Evolutionary conservation across 2,888 invertebrate genomes (phyloP), one percentile per base, ranked within the genome.

Genomic region (Onchidella celtica): DNA sequence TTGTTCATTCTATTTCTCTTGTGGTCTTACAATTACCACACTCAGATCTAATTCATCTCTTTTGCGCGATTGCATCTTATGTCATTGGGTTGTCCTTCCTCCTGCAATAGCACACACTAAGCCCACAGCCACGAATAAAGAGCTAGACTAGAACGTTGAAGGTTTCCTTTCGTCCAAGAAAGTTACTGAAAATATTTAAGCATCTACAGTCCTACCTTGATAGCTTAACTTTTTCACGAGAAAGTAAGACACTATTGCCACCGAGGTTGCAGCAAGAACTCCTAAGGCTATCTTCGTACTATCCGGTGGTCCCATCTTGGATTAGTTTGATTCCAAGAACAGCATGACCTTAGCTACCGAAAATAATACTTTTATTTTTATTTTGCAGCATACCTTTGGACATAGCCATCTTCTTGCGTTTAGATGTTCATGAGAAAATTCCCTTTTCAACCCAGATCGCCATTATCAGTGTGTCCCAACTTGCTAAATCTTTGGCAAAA

Each of bases 211-310:
- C n/a, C n/a, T n/a, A n/a, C n/a, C n/a, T n/a, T n/a, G n/a, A n/a
- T n/a, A n/a, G n/a, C 69, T 76, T 11, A 70, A 61, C 40, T 73
- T 83, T 70, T 78, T 86, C 57, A 76, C 73, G 11, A 88, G 32
- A 32, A 88, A 70, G 79, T 85, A 88, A 14, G 88, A 69, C 14
- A 86, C 83, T 24, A 89, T 78, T 11, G 86, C 66, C 34, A 86
- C 77, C 6, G 88, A 87, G 34, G 86, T 73, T 1, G 86, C 75
- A 21, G 88, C 81, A 21, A 87, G 82, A 36, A 86, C 85, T 0
- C 87, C 87, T 36, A 88, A 82, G 24, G 82, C 86, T 47, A 87
- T 80, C 66, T 87, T 84, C 72, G 84, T 84, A 80, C 81, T 76
- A 55, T 79, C 85, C 29, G 83, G 73, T 21, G 85, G 72, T 68